Evolutionary conservation across 2,113 vertebrate genomes (phyloP).

Genomic region (Tragulus kanchil): DNA sequence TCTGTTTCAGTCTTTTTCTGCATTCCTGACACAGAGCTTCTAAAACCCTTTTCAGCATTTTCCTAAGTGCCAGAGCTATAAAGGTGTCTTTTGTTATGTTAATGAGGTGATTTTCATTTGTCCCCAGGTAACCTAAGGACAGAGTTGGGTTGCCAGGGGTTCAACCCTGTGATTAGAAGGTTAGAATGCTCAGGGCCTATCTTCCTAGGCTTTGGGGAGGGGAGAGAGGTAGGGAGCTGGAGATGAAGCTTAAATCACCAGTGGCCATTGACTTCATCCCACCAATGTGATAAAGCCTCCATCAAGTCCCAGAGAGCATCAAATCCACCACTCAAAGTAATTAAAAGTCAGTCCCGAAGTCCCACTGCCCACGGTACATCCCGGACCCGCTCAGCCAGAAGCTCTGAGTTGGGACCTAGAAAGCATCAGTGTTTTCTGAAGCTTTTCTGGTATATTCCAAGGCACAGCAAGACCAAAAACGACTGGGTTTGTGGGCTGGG

Average conservation of each 20-base stretch:
- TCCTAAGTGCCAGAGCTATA: neutral
- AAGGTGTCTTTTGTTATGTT: neutral
- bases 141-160: neutral
- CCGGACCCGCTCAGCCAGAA: neutral
- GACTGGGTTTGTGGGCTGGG: neutral
- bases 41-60: neutral
- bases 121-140: neutral
- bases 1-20: neutral
- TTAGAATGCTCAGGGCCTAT: neutral
- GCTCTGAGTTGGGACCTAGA: neutral
- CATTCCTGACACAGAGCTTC: neutral
- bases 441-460: neutral
- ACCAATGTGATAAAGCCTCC: neutral
- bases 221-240: neutral
- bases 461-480: neutral
- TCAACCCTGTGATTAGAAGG: neutral
- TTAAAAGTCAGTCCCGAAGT: neutral
- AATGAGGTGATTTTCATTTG: neutral
- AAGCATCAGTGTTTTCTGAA: neutral
- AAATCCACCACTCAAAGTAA: neutral
- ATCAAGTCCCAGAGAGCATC: neutral
- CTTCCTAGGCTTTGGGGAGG: neutral
- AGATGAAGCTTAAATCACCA: neutral
- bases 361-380: neutral
- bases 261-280: neutral